Evolutionary conservation across 2,888 invertebrate species (phyloP).

Genomic region (Orgyia antiqua): DNA sequence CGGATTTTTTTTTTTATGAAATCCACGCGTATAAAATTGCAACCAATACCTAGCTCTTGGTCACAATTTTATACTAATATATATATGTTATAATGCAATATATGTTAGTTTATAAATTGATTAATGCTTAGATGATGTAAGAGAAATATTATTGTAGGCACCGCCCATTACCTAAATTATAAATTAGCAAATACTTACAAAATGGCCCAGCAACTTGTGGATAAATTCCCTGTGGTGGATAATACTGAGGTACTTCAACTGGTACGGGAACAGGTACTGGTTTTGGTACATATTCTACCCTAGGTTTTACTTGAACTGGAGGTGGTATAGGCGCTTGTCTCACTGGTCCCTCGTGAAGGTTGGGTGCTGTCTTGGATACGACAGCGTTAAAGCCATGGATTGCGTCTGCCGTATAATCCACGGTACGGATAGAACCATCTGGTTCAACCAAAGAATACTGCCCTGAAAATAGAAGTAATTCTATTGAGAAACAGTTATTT

Average conservation of each 20-base stretch:
- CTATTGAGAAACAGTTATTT: no score
- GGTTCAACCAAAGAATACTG: slow-evolving; percentile 75
- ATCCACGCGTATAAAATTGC: no score
- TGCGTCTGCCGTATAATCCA: slow-evolving; percentile 78
- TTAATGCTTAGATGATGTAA: no score
- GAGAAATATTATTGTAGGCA: no score
- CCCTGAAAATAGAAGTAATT: slow-evolving; percentile 42
- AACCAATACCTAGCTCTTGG: no score
- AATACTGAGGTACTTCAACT: slow-evolving; percentile 44
- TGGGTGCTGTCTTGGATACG: slow-evolving; percentile 73
- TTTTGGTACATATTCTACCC: slow-evolving; percentile 42
- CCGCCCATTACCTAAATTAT: no score
- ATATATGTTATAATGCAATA: no score
- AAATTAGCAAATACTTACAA: background rate
- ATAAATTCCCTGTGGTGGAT: slow-evolving; percentile 16
- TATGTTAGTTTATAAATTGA: no score
- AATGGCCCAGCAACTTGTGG: background rate
- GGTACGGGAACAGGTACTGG: slow-evolving; percentile 64
- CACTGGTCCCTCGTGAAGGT: slow-evolving; percentile 53
- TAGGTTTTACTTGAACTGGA: slow-evolving; percentile 21
- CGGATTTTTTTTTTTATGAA: no score
- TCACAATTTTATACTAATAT: no score
- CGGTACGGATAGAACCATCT: slow-evolving; percentile 72
- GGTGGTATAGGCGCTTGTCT: slow-evolving; percentile 30
- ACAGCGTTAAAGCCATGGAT: slow-evolving; percentile 79